Conservation (phyloP, 2,888 invertebrate species). For the Mythimna pallens region DNA sequence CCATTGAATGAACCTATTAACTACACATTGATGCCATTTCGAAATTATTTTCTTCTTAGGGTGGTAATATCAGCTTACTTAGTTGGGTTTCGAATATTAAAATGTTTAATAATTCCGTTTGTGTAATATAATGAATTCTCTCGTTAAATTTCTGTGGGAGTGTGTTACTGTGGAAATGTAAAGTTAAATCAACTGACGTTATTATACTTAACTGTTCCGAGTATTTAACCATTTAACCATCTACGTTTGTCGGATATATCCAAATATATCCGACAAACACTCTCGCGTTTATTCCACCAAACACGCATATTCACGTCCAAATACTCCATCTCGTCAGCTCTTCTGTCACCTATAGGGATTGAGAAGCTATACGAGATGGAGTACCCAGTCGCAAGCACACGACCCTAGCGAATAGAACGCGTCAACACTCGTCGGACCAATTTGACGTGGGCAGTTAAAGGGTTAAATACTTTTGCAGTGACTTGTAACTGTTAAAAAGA, state of each 20-base stretch:
- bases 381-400: too few species aligned
- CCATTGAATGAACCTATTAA: too few species aligned
- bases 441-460: too few species aligned
- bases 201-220: not conserved
- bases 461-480: not conserved
- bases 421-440: too few species aligned
- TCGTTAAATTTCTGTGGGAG: constrained; percentile 22
- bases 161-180: not conserved
- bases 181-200: constrained; percentile 11
- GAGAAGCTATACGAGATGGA: too few species aligned
- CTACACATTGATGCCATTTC: constrained; percentile 32
- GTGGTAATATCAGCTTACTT: constrained; percentile 42
- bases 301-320: too few species aligned
- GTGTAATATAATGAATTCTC: not conserved
- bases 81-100: constrained; percentile 47
- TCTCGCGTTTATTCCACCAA: too few species aligned
- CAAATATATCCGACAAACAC: too few species aligned
- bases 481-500: constrained; percentile 12
- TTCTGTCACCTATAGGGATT: too few species aligned
- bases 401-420: too few species aligned
- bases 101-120: constrained; percentile 10
- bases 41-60: constrained; percentile 26
- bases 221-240: not conserved
- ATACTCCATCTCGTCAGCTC: too few species aligned
- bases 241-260: too few species aligned